These are phyloP conservation scores for Brachycybe producta DNA, from an alignment of 2,888 invertebrate genomes.

Conservation along the genomic window DNA sequence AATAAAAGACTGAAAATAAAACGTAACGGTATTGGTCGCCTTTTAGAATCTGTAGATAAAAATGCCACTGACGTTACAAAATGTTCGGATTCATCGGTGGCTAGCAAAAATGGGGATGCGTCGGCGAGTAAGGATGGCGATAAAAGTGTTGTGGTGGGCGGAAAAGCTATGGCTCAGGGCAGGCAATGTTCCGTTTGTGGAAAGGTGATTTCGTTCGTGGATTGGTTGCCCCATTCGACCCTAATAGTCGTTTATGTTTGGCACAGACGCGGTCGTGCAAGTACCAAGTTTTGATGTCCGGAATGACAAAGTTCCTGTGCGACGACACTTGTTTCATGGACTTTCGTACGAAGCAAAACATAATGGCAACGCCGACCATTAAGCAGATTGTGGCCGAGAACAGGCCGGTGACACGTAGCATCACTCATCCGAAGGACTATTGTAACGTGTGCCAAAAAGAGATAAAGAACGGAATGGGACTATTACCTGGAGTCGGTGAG, in stretches of 20 bases:
- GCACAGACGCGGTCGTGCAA: constrained; percentile 32
- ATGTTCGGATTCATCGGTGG: neutral
- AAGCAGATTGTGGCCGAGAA: constrained; percentile 13
- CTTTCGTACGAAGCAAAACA: constrained; percentile 27
- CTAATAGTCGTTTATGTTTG: constrained; percentile 4
- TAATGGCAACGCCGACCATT: constrained; percentile 2
- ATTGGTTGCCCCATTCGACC: too few species aligned
- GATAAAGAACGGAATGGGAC: constrained; percentile 21
- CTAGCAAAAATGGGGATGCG: neutral
- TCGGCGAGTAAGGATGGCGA: too few species aligned
- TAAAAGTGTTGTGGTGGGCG: too few species aligned
- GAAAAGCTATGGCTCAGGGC: neutral
- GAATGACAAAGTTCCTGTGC: constrained; percentile 33
- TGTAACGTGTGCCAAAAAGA: constrained; percentile 23
- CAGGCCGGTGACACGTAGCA: constrained; percentile 19
- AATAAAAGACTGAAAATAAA: too few species aligned
- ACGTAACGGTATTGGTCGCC: too few species aligned
- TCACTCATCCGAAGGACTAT: constrained; percentile 17
- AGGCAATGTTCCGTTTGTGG: constrained; percentile 5
- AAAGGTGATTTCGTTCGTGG: constrained; percentile 10
- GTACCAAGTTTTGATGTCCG: constrained; percentile 34
- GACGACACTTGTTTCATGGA: constrained; percentile 33
- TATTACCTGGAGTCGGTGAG: constrained; percentile 22
- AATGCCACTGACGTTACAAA: neutral
- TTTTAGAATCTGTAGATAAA: neutral